Evolutionary conservation across 2,113 vertebrate genomes (phyloP).

Genomic region (Otocyon megalotis): DNA sequence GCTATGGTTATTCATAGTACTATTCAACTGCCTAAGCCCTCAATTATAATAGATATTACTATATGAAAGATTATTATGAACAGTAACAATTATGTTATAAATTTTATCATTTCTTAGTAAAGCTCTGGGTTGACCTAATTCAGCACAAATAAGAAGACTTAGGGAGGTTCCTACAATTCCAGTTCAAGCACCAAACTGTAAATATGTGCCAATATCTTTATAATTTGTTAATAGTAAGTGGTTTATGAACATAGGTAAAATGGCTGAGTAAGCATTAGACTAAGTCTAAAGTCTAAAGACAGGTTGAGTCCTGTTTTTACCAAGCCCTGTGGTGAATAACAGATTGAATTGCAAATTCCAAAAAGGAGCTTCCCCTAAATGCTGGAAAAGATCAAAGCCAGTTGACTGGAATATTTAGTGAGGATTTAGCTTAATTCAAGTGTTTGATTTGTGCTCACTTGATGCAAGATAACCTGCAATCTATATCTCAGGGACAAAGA

Average conservation of each 20-base stretch:
- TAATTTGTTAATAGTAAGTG: background rate
- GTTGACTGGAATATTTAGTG: background rate
- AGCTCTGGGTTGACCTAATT: background rate
- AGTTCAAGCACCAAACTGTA: background rate
- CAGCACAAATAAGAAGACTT: background rate
- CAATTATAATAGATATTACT: background rate
- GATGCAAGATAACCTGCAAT: background rate
- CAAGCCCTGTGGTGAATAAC: background rate
- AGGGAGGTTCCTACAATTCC: background rate
- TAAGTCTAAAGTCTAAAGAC: background rate
- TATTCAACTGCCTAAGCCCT: background rate
- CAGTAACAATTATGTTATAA: background rate
- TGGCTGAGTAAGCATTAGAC: background rate
- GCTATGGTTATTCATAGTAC: background rate
- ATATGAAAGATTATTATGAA: background rate
- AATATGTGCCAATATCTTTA: background rate
- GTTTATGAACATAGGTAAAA: background rate
- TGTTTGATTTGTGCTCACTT: background rate
- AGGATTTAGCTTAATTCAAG: constrained; percentile 51
- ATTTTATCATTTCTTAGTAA: background rate
- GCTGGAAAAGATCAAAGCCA: background rate
- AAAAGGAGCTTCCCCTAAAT: background rate
- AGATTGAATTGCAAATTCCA: background rate
- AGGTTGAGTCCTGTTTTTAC: background rate
- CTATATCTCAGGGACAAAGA: background rate